These are phyloP conservation scores for Acanthococcus lagerstroemiae DNA, from an alignment of 2,888 invertebrate species.

Conservation along the genomic window DNA sequence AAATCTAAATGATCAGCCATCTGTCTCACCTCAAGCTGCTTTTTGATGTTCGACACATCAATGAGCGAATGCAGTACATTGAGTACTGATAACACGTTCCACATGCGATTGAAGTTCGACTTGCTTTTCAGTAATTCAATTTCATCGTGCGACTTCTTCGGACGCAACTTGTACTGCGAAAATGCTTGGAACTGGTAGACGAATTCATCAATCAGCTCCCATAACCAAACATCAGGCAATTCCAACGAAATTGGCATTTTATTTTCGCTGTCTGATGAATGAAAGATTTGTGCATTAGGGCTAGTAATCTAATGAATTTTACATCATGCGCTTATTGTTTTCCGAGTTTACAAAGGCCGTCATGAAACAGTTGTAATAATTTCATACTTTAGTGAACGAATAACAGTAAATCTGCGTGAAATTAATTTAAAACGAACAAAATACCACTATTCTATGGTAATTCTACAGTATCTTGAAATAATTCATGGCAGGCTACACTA, in stretches of 20 bases:
- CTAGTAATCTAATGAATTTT: no score
- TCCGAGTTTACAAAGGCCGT: no score
- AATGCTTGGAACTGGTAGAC: slow-evolving; percentile 95
- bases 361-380: no score
- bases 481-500: slow-evolving; percentile 40
- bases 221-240: slow-evolving; percentile 96
- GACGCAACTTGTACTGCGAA: slow-evolving; percentile 65
- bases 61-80: slow-evolving; percentile 96
- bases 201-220: slow-evolving; percentile 99
- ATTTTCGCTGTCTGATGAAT: slow-evolving; percentile 40
- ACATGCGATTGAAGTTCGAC: slow-evolving; percentile 74
- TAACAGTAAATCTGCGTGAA: no score
- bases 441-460: no score
- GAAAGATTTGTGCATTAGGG: no score
- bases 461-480: no score
- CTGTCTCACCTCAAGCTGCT: slow-evolving; percentile 75
- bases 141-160: slow-evolving; percentile 61
- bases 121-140: slow-evolving; percentile 53
- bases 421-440: no score
- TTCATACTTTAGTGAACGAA: no score
- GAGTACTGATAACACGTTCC: slow-evolving; percentile 95
- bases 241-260: slow-evolving; percentile 79
- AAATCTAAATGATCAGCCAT: background rate
- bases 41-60: slow-evolving; percentile 95
- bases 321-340: no score